A percentile compares a stretch with the other conserved stretches of the same genome.
Conservation (phyloP, 2,797 vertebrate genomes). For the Decapterus maruadsi region DNA sequence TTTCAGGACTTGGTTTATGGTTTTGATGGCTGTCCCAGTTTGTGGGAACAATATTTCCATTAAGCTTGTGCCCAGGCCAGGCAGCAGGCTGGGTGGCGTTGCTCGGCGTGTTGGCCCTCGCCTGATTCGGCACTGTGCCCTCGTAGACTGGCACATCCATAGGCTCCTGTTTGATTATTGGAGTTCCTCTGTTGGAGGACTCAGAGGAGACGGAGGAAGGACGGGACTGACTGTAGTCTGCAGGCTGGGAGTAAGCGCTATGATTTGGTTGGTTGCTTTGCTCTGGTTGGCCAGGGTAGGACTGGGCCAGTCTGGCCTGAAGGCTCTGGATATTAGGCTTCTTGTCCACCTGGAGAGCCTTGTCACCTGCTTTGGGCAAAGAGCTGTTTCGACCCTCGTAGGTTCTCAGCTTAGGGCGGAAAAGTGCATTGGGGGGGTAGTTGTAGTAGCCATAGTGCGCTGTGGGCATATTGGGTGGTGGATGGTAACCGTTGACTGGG, state of each 20-base stretch:
- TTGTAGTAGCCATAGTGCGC: conserved; percentile 93
- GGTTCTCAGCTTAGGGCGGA: conserved; percentile 90
- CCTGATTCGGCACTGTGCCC: conserved; percentile 62
- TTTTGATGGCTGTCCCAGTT: conserved; percentile 86
- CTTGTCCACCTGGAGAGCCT: conserved; percentile 81
- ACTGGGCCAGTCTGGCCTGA: conserved; percentile 88
- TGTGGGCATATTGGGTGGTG: conserved; percentile 84
- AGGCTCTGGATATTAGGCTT: conserved; percentile 90
- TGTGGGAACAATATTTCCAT: conserved; percentile 81
- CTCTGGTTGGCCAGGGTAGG: conserved; percentile 70
- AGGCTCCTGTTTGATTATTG: conserved; percentile 95
- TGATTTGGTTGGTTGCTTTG: conserved; percentile 67
- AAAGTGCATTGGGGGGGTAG: conserved; percentile 91
- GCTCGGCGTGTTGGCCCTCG: conserved; percentile 71
- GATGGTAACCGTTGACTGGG: conserved; percentile 93
- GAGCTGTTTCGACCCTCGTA: conserved; percentile 85
- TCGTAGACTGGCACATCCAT: conserved; percentile 85
- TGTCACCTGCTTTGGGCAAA: conserved; percentile 79
- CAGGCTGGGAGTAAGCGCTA: conserved; percentile 64
- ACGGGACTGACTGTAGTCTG: conserved; percentile 74
- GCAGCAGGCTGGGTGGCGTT: conserved; percentile 71
- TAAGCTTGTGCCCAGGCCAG: conserved; percentile 89
- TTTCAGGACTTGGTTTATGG: conserved; percentile 61
- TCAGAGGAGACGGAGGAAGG: conserved; percentile 80
- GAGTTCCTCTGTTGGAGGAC: conserved; percentile 75